Evolutionary conservation across 2,888 invertebrate species (phyloP), one percentile per base, ranked within the genome.

Genomic region (Emmelina monodactyla): DNA sequence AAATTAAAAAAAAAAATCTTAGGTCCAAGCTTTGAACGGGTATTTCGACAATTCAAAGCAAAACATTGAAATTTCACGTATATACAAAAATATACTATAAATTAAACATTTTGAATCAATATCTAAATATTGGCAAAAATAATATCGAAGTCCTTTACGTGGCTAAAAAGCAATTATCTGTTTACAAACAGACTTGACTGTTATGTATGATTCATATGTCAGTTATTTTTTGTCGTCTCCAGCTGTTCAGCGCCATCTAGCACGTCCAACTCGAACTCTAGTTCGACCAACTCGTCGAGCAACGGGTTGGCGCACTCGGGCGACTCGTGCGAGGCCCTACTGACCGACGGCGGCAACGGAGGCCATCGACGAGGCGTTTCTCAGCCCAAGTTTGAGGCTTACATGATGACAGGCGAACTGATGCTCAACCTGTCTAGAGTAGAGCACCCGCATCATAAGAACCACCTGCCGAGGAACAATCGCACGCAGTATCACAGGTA

Each of bases 341-440:
- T 78, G 11, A 43, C 57, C 6, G 76, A 71, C 35, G 82, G 42
- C 68, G 72, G 38, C 71, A 35, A 82, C 80, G 41, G 68, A 71
- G 37, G 49, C 50, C 67, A 48, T 54, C n/a, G 65, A 45, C 58
- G 68, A 39, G 64, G 72, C 48, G 57, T 53, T 46, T 55, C 62
- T 44, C 68, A 67, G 44, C 79, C 79, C 42, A 88, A 92, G 68
- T 94, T 92, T 76, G 94, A 94, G 76, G 92, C 94, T 37, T 97
- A 93, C 83, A 92, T 96, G 88, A 97, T 97, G 97, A 97, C 97
- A 16, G 97, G 97, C 31, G 96, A 97, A 72, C 87, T 95, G 58
- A 96, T 97, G 66, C 85, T 97, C 51, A 95, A 95, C 75, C 86
- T 96, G 48, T 94, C 94, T 41, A 82, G 91, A 50, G 91, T 90